Conservation (phyloP, 2,113 vertebrate species). For the Pygoscelis adeliae region DNA sequence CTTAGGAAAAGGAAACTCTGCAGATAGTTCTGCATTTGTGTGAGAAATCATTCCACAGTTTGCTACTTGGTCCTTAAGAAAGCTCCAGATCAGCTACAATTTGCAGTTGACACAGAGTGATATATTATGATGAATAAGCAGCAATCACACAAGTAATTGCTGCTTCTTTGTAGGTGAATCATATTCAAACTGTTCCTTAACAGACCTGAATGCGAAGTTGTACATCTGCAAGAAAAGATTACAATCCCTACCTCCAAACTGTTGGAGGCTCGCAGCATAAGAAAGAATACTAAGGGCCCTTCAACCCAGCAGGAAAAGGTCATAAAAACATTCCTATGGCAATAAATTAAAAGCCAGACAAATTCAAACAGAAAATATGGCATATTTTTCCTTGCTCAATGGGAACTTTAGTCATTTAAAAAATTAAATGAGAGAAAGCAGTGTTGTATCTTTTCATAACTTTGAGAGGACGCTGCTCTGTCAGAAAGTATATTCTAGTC, state of each 20-base stretch:
- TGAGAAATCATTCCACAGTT: background rate
- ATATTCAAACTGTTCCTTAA: rapidly evolving
- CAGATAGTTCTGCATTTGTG: background rate
- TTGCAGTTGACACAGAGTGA: background rate
- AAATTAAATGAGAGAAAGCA: background rate
- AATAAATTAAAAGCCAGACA: background rate
- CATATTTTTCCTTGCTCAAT: background rate
- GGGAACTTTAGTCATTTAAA: background rate
- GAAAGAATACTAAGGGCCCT: background rate
- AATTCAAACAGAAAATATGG: background rate
- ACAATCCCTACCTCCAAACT: background rate
- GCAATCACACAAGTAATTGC: background rate
- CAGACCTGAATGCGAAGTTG: rapidly evolving
- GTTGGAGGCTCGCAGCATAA: background rate
- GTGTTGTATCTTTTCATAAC: background rate
- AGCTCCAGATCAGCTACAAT: background rate
- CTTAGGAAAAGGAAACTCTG: background rate
- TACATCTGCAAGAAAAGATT: background rate
- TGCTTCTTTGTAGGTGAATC: rapidly evolving
- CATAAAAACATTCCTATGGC: background rate
- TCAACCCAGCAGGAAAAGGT: background rate
- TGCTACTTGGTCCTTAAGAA: background rate
- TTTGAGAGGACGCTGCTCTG: background rate
- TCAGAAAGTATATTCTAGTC: too few relatives aligned
- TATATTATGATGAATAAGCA: background rate